Evolutionary conservation across 2,888 invertebrate species (phyloP), one percentile per base, ranked within the genome.

Genomic region (Eristalinus aeneus): DNA sequence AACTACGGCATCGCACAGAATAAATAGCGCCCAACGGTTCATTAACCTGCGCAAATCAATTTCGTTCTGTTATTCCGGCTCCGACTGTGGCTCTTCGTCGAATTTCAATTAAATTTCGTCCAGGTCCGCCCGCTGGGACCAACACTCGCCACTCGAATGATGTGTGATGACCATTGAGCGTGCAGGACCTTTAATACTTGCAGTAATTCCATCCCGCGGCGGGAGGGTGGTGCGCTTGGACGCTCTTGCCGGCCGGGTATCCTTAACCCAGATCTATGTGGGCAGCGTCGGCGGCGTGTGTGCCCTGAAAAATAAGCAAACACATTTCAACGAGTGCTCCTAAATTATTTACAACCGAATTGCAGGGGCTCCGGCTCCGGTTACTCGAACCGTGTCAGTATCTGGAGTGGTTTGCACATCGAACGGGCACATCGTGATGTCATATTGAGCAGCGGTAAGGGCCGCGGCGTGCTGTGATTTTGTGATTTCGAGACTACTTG

Each of bases 281-380:
- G 39, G 2, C 3, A 39, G 32, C 31, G 60, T 31, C 27, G 32
- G 32, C 12, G 34, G 31, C 20, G 12, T 32, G 27, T 23, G 27
- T 8, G 11, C 2, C 31, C 11, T 10, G 32, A 36, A 61, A 63
- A 82, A 77, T 63, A 36, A 32, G 56, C 72, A 83, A 83, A 78
- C 78, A 69, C 68, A 83, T 74, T 83, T 64, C 64, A 36, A 78
- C 53, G 73, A 83, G 67, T 64, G 58, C 16, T 12, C 60, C 36
- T 83, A 54, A 83, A 78, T 78, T 78, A 83, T 78, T 83, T 83
- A 83, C 64, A 56, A 36, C n/a, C 58, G 36, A 78, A 64, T 12
- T 69, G 78, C 73, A 22, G 67, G 27, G 61, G 23, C 16, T 58
- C 46, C 16, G 22, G 5, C 71, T 27, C 27, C 53, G 54, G 54